Evolutionary conservation across 2,113 vertebrate genomes (phyloP).

Genomic region (Calypte anna): DNA sequence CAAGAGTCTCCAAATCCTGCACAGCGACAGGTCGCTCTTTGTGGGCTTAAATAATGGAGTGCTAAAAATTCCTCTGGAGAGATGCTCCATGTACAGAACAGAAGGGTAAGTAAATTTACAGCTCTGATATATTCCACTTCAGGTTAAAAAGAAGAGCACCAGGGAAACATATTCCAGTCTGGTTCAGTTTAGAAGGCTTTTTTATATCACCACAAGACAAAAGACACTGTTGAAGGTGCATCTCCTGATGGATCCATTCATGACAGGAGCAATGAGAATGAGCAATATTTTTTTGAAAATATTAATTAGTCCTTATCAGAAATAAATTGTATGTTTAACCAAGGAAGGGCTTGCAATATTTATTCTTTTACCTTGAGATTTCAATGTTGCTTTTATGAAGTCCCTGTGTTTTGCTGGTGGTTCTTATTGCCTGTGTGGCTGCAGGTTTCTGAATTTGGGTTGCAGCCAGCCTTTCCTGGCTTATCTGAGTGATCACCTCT

Average conservation of each 20-base stretch:
- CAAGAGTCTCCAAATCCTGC: constrained; percentile 92
- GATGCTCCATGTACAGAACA: constrained; percentile 88
- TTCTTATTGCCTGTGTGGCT: background rate
- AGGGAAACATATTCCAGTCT: background rate
- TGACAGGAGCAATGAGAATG: background rate
- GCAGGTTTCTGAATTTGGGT: background rate
- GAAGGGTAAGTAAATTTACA: constrained; percentile 83
- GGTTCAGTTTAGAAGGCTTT: constrained; percentile 8
- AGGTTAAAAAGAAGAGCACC: constrained; percentile 31
- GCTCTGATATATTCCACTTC: constrained; percentile 6
- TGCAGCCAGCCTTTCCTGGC: background rate
- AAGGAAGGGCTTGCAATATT: background rate
- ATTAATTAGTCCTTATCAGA: constrained; percentile 5
- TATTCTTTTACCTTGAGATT: background rate
- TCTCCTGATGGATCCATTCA: background rate
- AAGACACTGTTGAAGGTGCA: background rate
- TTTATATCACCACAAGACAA: background rate
- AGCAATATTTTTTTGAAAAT: background rate
- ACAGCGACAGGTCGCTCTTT: constrained; percentile 92
- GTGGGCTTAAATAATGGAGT: constrained; percentile 91
- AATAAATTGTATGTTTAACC: background rate
- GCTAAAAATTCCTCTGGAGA: constrained; percentile 92
- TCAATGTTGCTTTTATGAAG: background rate
- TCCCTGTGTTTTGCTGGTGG: background rate
- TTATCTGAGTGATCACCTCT: background rate